Percentiles rank a stretch among this genome's conserved stretches.
Evolutionary conservation across 2,113 vertebrate genomes (phyloP).

Genomic region (Ancistrus triradiatus): DNA sequence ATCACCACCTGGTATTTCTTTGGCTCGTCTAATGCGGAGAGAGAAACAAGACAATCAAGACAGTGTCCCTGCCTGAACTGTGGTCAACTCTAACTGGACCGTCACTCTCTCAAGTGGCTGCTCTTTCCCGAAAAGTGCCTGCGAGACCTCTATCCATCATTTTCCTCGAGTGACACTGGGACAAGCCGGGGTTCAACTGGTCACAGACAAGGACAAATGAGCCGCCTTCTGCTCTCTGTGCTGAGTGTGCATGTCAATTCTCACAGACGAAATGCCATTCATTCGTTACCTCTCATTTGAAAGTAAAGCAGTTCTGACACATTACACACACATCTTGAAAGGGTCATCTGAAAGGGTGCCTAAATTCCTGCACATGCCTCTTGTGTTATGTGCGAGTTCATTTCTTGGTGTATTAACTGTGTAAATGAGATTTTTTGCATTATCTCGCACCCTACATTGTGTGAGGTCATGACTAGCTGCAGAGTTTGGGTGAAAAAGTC

Average conservation of each 20-base stretch:
- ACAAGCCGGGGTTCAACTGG: constrained; percentile 21
- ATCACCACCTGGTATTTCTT: constrained; percentile 91
- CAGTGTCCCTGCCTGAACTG: background rate
- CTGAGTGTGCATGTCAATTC: too few species aligned
- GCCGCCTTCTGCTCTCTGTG: background rate
- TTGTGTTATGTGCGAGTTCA: too few species aligned
- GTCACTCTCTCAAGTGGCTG: constrained; percentile 5
- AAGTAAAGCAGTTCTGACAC: too few species aligned
- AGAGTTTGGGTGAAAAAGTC: too few species aligned
- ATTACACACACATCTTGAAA: too few species aligned
- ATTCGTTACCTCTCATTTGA: too few species aligned
- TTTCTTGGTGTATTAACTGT: too few species aligned
- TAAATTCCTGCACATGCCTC: too few species aligned
- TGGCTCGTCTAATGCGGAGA: constrained; percentile 73
- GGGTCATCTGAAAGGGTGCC: too few species aligned
- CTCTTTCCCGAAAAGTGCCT: constrained; percentile 1
- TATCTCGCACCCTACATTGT: background rate
- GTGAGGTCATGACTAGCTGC: too few species aligned
- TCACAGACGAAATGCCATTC: too few species aligned
- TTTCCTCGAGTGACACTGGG: constrained; percentile 17
- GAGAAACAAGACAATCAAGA: background rate
- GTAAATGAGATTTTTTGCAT: too few species aligned
- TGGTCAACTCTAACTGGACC: constrained; percentile 12
- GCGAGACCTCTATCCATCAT: constrained; percentile 30
- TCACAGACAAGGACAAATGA: constrained; percentile 35